phyloP scores from a whole-genome alignment of 2,113 vertebrate genomes.

The Progne subis region DNA sequence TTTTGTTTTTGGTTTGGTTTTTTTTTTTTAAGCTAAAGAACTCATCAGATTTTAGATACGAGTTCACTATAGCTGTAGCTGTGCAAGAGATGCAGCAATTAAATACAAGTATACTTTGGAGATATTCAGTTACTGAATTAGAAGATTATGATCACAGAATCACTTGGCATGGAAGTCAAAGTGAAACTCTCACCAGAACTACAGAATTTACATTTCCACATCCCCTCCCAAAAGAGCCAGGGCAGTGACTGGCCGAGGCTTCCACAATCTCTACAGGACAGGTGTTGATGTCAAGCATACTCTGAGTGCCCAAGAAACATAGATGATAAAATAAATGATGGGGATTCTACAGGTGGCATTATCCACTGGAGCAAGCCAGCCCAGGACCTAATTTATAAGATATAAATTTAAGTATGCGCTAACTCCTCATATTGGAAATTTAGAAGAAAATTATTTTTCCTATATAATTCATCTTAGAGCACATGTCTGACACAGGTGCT shows the following conservation, averaged over 20 bases:
- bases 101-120: neutral
- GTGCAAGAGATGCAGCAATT: neutral
- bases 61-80: neutral
- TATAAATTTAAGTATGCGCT: neutral
- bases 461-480: neutral
- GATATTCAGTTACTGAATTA: neutral
- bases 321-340: neutral
- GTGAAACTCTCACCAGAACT: neutral
- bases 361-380: neutral
- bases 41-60: neutral
- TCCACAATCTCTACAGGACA: neutral
- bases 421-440: neutral
- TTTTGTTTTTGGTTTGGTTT: neutral
- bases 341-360: neutral
- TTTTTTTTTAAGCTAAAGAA: conserved; percentile 1
- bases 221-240: neutral
- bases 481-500: fast-evolving
- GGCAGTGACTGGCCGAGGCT: neutral
- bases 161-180: neutral
- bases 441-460: neutral
- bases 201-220: neutral
- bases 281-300: neutral
- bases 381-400: neutral
- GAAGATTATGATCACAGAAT: neutral
- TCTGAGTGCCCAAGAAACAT: neutral